A percentile compares a stretch with the other conserved stretches of the same genome.
Evolutionary conservation across 2,113 vertebrate species (phyloP).

Genomic region (Rhinichthys klamathensis): DNA sequence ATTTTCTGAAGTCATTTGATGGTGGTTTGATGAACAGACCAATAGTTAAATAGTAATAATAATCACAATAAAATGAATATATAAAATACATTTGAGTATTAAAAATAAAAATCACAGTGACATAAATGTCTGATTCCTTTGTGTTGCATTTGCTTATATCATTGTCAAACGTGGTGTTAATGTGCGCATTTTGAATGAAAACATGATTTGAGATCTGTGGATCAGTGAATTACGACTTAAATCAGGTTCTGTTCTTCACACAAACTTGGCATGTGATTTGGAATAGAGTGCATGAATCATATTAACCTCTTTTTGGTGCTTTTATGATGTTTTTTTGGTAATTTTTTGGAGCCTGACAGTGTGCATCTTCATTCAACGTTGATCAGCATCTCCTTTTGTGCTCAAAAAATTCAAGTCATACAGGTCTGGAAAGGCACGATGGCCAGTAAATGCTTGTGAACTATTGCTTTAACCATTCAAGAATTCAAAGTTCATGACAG

Average conservation of each 20-base stretch:
- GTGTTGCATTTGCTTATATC: background rate
- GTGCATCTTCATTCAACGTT: background rate
- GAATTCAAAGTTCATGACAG: background rate
- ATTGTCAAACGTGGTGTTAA: background rate
- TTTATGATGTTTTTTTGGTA: background rate
- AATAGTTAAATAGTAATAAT: no score
- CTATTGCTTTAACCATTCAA: background rate
- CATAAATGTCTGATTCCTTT: background rate
- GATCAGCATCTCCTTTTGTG: no score
- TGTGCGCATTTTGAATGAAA: background rate
- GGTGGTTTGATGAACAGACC: no score
- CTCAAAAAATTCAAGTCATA: background rate
- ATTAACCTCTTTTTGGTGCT: background rate
- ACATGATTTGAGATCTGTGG: background rate
- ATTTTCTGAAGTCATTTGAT: no score
- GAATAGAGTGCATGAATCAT: background rate
- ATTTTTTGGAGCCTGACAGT: background rate
- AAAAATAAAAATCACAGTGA: background rate
- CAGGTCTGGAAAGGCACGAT: background rate
- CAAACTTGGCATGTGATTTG: background rate
- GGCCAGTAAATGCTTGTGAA: background rate
- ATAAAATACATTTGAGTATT: background rate
- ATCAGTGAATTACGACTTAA: background rate
- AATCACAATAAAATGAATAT: background rate
- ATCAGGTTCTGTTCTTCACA: background rate